Conservation (phyloP, 2,797 vertebrate genomes). For the Phrynocephalus vlangalii region DNA sequence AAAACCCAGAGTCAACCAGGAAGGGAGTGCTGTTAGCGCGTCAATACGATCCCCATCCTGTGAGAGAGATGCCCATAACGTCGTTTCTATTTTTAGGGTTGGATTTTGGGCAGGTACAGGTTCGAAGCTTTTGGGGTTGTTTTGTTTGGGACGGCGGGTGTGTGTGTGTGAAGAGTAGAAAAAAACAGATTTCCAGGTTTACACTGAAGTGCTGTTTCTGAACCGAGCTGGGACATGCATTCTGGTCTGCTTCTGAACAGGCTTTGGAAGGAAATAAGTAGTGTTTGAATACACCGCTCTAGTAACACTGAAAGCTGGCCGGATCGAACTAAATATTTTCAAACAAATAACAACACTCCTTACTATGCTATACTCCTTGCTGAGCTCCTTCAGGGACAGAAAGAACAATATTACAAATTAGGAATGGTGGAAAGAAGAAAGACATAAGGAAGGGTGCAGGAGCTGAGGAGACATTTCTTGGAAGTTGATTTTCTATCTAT, state of each 20-base stretch:
- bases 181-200: slow-evolving; percentile 1
- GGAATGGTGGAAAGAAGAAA: slow-evolving; percentile 48
- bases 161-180: background rate
- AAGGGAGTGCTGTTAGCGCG: slow-evolving; percentile 53
- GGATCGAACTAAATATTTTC: slow-evolving; percentile 31
- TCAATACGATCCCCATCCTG: slow-evolving; percentile 44
- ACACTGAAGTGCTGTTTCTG: slow-evolving; percentile 17
- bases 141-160: too few species aligned
- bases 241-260: background rate
- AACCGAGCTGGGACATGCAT: background rate
- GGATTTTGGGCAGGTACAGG: slow-evolving; percentile 38
- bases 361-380: slow-evolving; percentile 34
- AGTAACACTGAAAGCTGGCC: background rate
- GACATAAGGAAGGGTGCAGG: slow-evolving; percentile 48
- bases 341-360: slow-evolving; percentile 17
- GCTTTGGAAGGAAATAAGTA: slow-evolving; percentile 25
- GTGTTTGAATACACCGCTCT: background rate
- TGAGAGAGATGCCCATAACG: slow-evolving; percentile 20
- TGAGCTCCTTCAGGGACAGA: slow-evolving; percentile 22
- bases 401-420: slow-evolving; percentile 64
- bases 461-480: slow-evolving; percentile 34
- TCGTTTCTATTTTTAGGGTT: background rate
- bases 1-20: slow-evolving; percentile 58
- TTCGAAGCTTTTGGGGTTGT: slow-evolving; percentile 38
- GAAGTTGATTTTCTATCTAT: too few species aligned